Conservation (phyloP, 2,113 vertebrate genomes). For the Callaeas wilsoni region DNA sequence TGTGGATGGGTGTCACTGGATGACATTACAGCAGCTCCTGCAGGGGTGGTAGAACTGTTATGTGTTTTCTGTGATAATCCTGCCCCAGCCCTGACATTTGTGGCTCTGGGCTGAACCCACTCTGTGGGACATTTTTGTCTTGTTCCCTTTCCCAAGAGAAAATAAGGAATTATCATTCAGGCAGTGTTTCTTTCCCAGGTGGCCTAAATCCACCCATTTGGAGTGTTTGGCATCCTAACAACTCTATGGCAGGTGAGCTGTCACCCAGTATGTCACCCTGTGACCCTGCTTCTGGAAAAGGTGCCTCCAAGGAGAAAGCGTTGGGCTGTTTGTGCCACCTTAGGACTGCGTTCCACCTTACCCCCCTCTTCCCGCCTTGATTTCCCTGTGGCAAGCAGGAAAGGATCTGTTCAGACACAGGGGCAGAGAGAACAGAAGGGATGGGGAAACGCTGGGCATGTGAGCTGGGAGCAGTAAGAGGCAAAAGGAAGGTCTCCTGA, state of each 20-base stretch:
- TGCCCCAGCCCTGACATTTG: background rate
- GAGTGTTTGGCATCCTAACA: background rate
- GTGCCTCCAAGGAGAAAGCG: background rate
- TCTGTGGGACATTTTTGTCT: background rate
- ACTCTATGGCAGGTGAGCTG: background rate
- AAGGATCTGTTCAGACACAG: background rate
- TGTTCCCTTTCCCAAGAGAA: background rate
- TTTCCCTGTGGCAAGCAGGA: background rate
- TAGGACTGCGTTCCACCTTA: background rate
- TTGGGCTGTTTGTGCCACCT: background rate
- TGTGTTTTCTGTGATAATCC: background rate
- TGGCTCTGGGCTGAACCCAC: background rate
- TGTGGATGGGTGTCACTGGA: background rate
- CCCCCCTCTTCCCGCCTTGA: fast-evolving
- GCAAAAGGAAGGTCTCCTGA: background rate
- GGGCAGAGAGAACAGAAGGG: background rate
- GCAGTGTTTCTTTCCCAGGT: background rate
- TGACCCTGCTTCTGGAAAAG: background rate
- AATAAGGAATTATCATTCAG: background rate
- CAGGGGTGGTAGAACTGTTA: background rate
- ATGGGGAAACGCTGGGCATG: background rate
- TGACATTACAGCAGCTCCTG: background rate
- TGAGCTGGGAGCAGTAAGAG: background rate
- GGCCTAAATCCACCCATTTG: background rate
- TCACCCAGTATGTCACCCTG: background rate